These are phyloP conservation scores for Agrochola lota DNA, from an alignment of 2,888 invertebrate genomes.

Conservation along the genomic window DNA sequence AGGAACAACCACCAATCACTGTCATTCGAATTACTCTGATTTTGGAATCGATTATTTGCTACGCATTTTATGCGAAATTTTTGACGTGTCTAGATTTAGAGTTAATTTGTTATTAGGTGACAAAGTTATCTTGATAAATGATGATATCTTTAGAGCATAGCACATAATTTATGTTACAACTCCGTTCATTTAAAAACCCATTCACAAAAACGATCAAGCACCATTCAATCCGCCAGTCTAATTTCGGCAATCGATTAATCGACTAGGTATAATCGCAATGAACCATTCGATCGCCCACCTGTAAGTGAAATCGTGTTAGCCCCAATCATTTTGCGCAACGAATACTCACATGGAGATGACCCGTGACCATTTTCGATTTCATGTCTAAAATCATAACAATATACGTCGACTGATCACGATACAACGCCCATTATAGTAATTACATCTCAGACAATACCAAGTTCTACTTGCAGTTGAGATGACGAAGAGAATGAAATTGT, in stretches of 20 bases:
- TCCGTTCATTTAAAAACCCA: slow-evolving; percentile 60
- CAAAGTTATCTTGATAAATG: slow-evolving; percentile 39
- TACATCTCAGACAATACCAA: slow-evolving; percentile 79
- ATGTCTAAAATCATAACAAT: slow-evolving; percentile 88
- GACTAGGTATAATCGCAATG: slow-evolving; percentile 63
- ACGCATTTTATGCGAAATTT: not conserved
- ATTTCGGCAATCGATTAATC: slow-evolving; percentile 69
- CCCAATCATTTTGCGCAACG: slow-evolving; percentile 81
- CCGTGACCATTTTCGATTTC: slow-evolving; percentile 87
- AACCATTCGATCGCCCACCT: slow-evolving; percentile 67
- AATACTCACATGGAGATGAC: slow-evolving; percentile 82
- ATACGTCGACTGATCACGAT: slow-evolving; percentile 85
- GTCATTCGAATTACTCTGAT: slow-evolving; percentile 27
- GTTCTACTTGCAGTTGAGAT: slow-evolving; percentile 69
- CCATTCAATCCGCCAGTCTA: slow-evolving; percentile 57
- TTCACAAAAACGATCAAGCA: slow-evolving; percentile 62
- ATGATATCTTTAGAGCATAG: slow-evolving; percentile 26
- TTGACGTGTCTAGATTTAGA: not conserved
- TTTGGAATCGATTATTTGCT: slow-evolving; percentile 1
- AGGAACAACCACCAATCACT: not conserved
- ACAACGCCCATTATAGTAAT: slow-evolving; percentile 86
- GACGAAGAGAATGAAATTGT: slow-evolving; percentile 27
- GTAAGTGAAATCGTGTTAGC: slow-evolving; percentile 83
- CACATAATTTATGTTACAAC: slow-evolving; percentile 44
- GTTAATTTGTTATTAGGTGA: slow-evolving; percentile 15